Evolutionary conservation across 2,797 vertebrate species (phyloP), one percentile per base, ranked within the genome.

Genomic region (Anomalospiza imberbis): DNA sequence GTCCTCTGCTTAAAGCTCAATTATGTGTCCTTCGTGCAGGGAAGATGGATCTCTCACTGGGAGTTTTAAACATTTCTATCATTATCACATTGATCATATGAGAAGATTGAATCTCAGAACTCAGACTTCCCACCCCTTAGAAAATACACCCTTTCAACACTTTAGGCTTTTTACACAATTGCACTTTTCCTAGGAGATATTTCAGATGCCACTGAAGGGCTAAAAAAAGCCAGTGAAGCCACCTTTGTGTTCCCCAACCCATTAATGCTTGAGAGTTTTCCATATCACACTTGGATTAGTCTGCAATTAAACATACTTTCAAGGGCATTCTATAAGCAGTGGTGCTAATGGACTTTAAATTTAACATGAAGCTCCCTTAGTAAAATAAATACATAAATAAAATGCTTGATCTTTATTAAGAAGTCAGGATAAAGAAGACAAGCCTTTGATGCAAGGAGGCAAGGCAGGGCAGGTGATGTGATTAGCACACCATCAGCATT

Each of bases 351-450:
- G 96, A 94, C 83, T 89, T 95, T 74, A 86, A 95, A 80, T 94
- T 82, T 96, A 96, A 96, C 77, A 80, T 93, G 94, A 95, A 91
- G 77, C 65, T 93, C 90, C 76, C 91, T 94, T 94, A 97, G 77
- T 53, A 93, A 94, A 94, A 96, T 75, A 95, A 96, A 96, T 93
- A 82, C 93, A 88, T 87, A 94, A 91, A 96, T 66, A 82, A 87
- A 88, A 88, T 44, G 53, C 76, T 29, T 10, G 14, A 66, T 89
- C 53, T 79, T 96, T 95, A 94, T 95, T 93, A 94, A 95, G 94
- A 88, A 96, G 72, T 79, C 89, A 76, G 83, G 83, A 40, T 61
- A 51, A 81, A 50, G 78, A 81, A 94, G 89, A 58, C 38, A 85
- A 92, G 72, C 9, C 91, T 96, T 94, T 84, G 93, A 96, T 95